Conservation (phyloP, 2,888 invertebrate genomes). For the Drosophila quinaria region DNA sequence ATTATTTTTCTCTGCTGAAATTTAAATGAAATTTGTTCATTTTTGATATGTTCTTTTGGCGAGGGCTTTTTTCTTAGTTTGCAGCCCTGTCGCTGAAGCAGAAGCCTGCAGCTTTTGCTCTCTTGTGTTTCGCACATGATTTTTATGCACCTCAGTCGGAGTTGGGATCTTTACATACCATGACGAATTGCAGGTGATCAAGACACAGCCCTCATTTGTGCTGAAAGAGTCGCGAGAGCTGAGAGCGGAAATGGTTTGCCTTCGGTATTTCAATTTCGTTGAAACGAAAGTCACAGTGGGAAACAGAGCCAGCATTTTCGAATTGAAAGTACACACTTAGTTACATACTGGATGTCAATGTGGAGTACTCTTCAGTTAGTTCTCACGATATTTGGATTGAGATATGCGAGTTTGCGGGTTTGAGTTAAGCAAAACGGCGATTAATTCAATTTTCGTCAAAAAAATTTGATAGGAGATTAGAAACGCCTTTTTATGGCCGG, state of each 20-base stretch:
- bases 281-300: conserved; percentile 69
- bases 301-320: conserved; percentile 42
- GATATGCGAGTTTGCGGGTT: conserved; percentile 50
- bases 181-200: conserved; percentile 67
- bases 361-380: conserved; percentile 30
- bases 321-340: conserved; percentile 32
- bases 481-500: conserved; percentile 72
- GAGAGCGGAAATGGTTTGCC: conserved; percentile 65
- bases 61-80: not conserved
- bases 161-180: conserved; percentile 57
- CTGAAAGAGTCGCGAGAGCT: conserved; percentile 37
- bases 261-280: conserved; percentile 54
- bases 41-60: not conserved
- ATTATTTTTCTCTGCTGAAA: not conserved
- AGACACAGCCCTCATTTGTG: conserved; percentile 46
- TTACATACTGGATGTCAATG: not conserved
- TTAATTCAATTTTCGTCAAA: conserved; percentile 74
- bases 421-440: conserved; percentile 38
- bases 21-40: not conserved
- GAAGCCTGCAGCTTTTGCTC: conserved; percentile 44
- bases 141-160: conserved; percentile 22
- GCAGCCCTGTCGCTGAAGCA: conserved; percentile 32
- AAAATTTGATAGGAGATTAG: conserved; percentile 70
- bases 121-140: conserved; percentile 38
- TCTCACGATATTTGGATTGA: conserved; percentile 75